A percentile compares a stretch with the other conserved stretches of the same genome.
These are phyloP conservation scores for Agrenia bidenticulata DNA, from an alignment of 2,888 invertebrate genomes.

Conservation along the genomic window DNA sequence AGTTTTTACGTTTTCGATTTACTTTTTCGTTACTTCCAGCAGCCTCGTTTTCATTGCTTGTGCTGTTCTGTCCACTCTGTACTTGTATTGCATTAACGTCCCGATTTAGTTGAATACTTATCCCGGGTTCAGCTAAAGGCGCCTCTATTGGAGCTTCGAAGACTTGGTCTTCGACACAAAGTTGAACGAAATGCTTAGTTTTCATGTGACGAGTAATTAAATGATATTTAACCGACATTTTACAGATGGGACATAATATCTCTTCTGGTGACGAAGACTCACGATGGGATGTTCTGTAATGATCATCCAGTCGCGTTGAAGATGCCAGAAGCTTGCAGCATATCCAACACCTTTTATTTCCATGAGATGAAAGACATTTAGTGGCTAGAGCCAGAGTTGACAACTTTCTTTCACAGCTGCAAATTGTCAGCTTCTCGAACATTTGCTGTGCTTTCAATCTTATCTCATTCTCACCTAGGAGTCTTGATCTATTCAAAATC, in stretches of 20 bases:
- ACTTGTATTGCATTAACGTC: too few species aligned
- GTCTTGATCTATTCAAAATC: background rate
- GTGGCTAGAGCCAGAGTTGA: background rate
- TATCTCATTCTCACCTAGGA: background rate
- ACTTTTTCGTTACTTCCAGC: too few species aligned
- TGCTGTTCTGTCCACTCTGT: too few species aligned
- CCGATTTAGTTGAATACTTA: too few species aligned
- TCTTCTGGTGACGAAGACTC: background rate
- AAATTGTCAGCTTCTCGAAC: background rate
- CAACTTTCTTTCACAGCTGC: background rate
- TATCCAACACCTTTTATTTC: background rate
- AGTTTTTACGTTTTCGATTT: too few species aligned
- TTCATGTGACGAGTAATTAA: background rate
- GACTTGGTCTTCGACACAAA: too few species aligned
- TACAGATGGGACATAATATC: background rate
- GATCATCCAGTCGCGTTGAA: background rate
- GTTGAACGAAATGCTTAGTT: background rate
- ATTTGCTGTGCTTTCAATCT: background rate
- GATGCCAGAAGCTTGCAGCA: background rate
- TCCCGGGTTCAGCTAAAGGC: too few species aligned
- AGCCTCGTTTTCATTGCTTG: too few species aligned
- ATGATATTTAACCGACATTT: background rate
- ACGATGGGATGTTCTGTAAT: background rate
- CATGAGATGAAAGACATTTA: background rate
- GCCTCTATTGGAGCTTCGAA: too few species aligned